Base-by-base conservation (phyloP, 2,113 vertebrate species). In the Amia ocellicauda region DNA sequence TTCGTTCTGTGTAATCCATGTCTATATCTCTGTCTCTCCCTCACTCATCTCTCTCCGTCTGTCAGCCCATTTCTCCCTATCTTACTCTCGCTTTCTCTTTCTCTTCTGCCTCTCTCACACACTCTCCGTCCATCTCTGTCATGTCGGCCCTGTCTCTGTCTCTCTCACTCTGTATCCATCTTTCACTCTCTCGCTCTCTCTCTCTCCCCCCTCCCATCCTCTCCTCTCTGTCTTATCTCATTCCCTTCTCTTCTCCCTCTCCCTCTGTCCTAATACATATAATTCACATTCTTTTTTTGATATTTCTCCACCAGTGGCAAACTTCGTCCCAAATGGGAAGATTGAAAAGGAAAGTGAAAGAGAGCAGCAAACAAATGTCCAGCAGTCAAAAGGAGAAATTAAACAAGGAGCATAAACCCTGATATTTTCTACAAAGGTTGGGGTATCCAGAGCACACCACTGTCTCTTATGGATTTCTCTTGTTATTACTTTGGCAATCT, bases 271-370 rank as follows among this genome's bases (percentile, higher is more conserved):
- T n/a, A 82, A 81, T 86, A 80, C 80, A 81, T 85, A 82, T 87
- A 87, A 89, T 89, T 86, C 82, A 83, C 83, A 85, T 82, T 73
- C 75, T 74, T 81, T 80, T 76, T 83, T 79, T 60, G 76, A 79
- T 86, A 82, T 82, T 83, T 81, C 78, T 81, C 86, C 82, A 86
- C 77, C 76, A 75, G 80, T 79, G 79, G 85, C 83, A 83, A 83
- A 84, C 78, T 74, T 77, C 77, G 70, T 70, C 75, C 77, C 77
- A 74, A 72, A 76, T 66, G n/a, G n/a, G n/a, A n/a, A n/a, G n/a
- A n/a, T n/a, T n/a, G n/a, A n/a, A n/a, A n/a, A n/a, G n/a, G n/a
- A n/a, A n/a, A n/a, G n/a, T n/a, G n/a, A n/a, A 72, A 61, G 56
- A 66, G 66, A 24, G 20, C 36, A 43, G 57, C 22, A 58, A 49